phyloP scores from a whole-genome alignment of 1,140 invertebrate genomes.

The Platyura marginata region DNA sequence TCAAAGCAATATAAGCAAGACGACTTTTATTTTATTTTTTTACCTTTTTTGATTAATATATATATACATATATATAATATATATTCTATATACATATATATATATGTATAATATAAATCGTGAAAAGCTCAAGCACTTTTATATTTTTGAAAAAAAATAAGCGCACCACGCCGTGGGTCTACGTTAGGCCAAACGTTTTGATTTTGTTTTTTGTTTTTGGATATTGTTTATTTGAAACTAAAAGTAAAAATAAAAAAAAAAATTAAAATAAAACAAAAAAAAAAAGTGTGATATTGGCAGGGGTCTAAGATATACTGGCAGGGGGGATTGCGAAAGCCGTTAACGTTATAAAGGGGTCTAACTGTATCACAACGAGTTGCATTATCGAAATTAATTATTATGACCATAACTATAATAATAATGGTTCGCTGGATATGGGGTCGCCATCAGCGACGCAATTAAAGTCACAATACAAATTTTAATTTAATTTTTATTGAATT shows the following conservation, averaged over 20 bases:
- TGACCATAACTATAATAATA: no score
- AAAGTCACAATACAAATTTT: no score
- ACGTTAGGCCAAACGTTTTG: conserved; percentile 2
- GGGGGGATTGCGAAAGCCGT: conserved; percentile 1
- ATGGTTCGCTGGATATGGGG: no score
- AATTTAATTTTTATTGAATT: no score
- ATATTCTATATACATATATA: background rate
- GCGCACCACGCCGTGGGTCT: conserved; percentile 5
- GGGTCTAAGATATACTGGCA: conserved; percentile 2
- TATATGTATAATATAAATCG: background rate
- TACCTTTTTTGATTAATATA: background rate
- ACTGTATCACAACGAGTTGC: no score
- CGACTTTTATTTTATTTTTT: background rate
- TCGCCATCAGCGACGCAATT: no score
- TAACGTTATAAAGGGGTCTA: background rate
- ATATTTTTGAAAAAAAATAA: background rate
- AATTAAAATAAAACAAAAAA: background rate
- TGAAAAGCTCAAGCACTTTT: no score
- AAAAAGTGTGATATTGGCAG: background rate
- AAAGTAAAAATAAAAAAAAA: background rate
- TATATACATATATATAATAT: background rate
- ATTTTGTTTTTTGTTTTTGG: background rate
- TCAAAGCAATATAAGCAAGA: no score
- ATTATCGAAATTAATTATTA: no score
- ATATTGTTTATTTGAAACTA: background rate